Evolutionary conservation across 1,140 invertebrate species (phyloP), one percentile per base, ranked within the genome.

Genomic region (Cecropterus lyciades): DNA sequence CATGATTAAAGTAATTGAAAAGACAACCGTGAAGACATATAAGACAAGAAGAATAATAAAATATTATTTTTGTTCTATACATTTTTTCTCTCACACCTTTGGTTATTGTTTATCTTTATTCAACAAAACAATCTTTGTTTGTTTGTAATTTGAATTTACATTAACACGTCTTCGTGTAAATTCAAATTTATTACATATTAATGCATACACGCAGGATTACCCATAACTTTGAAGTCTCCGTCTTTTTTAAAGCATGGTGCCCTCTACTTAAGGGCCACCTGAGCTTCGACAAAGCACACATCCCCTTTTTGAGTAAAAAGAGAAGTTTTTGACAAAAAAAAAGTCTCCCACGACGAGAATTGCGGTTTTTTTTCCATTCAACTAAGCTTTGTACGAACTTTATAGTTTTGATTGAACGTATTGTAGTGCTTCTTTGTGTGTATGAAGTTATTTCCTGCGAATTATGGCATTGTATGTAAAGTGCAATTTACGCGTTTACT

Each of bases 331-430:
- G 59, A 70, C n/a, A n/a, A n/a, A 85, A 85, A 77, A 79, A 73
- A 70, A 74, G 49, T 85, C 80, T 84, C 83, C 80, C 81, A 85
- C 83, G 83, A 81, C 73, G 77, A 53, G 75, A 69, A n/a, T 67
- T 80, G 77, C 79, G 76, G 72, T 80, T 85, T 85, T 82, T 84
- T 80, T 67, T 73, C 59, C 60, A 65, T 57, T 59, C 40, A 69
- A 48, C 66, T 65, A 51, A 60, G 30, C 67, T 65, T 67, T 59
- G 49, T 68, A 53, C 43, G 49, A 52, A 67, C 72, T 76, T 73
- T 77, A 77, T 74, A 43, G 69, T 57, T 69, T 57, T 76, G 77
- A 84, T 84, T 80, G 75, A 74, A 51, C 51, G 40, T 57, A 77
- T 77, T 70, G 70, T 72, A 37, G 48, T 59, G 14, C 8, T 57